These are phyloP conservation scores for Elymnias hypermnestra DNA, from an alignment of 1,140 invertebrate genomes.

Conservation along the genomic window DNA sequence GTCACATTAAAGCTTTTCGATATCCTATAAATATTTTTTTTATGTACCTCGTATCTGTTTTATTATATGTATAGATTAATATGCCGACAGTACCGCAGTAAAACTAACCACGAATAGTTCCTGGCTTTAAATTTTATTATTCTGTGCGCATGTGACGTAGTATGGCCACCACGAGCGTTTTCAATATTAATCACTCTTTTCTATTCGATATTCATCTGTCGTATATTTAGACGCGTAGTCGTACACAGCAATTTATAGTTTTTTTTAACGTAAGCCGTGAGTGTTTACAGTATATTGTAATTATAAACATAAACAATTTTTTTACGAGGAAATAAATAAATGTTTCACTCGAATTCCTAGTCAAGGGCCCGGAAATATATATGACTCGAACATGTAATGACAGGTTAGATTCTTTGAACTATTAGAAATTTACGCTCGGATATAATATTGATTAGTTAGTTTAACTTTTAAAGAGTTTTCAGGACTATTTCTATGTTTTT, in stretches of 20 bases:
- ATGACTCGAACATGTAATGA: background rate
- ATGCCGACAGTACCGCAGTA: constrained; percentile 37
- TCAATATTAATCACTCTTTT: constrained; percentile 9
- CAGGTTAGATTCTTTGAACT: too few species aligned
- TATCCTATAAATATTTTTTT: background rate
- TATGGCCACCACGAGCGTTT: constrained; percentile 9
- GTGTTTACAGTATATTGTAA: constrained; percentile 24
- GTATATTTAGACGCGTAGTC: constrained; percentile 20
- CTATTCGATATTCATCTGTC: constrained; percentile 14
- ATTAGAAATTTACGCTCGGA: too few species aligned
- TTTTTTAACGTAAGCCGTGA: constrained; percentile 11
- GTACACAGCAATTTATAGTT: constrained; percentile 21
- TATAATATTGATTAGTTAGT: too few species aligned
- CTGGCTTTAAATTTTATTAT: constrained; percentile 39
- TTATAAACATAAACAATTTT: constrained; percentile 20
- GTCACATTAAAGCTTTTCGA: too few species aligned
- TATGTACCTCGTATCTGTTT: background rate
- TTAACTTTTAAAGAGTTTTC: too few species aligned
- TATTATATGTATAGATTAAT: constrained; percentile 23
- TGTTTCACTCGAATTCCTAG: constrained; percentile 3
- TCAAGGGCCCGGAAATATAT: background rate
- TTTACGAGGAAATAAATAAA: constrained; percentile 21
- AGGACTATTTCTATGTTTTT: too few species aligned
- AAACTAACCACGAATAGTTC: constrained; percentile 51
- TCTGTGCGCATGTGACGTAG: constrained; percentile 16